Conservation (phyloP, 2,888 invertebrate species). For the Sclerodermus sp. region DNA sequence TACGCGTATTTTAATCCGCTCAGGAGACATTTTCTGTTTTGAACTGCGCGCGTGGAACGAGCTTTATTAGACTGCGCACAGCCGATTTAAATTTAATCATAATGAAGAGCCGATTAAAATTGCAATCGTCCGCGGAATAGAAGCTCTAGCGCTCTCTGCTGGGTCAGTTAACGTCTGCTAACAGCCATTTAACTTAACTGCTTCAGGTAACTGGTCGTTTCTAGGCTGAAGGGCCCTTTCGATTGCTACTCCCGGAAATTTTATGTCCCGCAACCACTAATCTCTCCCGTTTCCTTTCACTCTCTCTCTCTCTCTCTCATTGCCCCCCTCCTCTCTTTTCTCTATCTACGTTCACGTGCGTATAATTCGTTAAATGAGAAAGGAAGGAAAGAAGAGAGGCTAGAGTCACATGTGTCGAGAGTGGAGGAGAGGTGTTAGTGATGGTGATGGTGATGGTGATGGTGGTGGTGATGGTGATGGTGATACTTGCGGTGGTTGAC, state of each 20-base stretch:
- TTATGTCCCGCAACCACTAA: conserved; percentile 37
- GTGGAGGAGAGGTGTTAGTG: conserved; percentile 29
- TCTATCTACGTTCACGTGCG: not conserved
- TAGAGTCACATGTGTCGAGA: conserved; percentile 47
- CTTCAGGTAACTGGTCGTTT: conserved; percentile 55
- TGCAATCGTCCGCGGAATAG: conserved; percentile 49
- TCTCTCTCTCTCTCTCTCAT: not conserved
- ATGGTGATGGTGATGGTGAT: conserved; percentile 37
- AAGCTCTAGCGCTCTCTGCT: conserved; percentile 42
- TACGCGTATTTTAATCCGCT: conserved; percentile 47
- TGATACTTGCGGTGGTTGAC: too few relatives aligned
- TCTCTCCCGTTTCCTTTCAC: too few relatives aligned
- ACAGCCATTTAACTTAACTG: conserved; percentile 58
- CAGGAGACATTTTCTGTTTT: conserved; percentile 40
- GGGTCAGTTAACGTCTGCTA: conserved; percentile 54
- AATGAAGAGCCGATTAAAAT: conserved; percentile 56
- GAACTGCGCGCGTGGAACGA: conserved; percentile 22
- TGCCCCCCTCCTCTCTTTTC: conserved; percentile 1
- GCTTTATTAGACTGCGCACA: conserved; percentile 41
- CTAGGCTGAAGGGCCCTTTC: conserved; percentile 55
- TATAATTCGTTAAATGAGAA: too few relatives aligned
- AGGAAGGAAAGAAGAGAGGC: not conserved
- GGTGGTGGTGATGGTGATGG: too few relatives aligned
- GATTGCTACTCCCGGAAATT: conserved; percentile 51
- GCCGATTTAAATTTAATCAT: conserved; percentile 55